Conservation (phyloP, 2,113 vertebrate genomes). For the Dissostichus mawsoni region DNA sequence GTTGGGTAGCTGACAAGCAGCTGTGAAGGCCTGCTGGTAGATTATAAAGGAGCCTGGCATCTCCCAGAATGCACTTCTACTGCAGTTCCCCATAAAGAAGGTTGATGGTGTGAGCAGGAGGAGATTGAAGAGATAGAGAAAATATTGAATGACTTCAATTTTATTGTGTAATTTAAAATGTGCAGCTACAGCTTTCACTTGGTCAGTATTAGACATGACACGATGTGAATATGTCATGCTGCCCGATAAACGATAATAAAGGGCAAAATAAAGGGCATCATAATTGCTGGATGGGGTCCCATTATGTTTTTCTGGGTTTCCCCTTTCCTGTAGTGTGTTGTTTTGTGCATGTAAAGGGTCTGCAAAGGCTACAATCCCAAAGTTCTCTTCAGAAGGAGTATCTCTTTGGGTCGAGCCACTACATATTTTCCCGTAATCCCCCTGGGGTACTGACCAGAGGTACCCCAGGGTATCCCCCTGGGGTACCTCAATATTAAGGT, state of each 20-base stretch:
- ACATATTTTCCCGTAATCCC: slow-evolving; percentile 60
- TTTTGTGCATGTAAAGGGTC: no score
- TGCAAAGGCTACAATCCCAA: no score
- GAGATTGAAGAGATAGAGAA: neutral
- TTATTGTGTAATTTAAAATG: neutral
- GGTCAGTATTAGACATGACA: neutral
- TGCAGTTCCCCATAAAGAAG: slow-evolving; percentile 32
- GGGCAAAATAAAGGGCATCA: no score
- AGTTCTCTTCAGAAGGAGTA: no score
- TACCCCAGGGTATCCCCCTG: slow-evolving; percentile 2
- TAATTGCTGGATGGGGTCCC: no score
- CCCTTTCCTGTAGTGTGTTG: no score
- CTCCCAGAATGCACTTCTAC: slow-evolving; percentile 70
- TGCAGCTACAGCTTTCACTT: neutral
- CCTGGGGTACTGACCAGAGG: slow-evolving; percentile 29
- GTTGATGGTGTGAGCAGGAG: slow-evolving; percentile 5
- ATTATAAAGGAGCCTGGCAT: slow-evolving; percentile 70
- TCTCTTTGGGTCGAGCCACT: no score
- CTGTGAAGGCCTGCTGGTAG: slow-evolving; percentile 68
- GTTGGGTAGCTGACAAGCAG: slow-evolving; percentile 62
- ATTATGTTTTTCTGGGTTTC: no score
- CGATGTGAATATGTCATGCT: no score
- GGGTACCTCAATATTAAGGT: slow-evolving; percentile 25
- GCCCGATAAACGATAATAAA: no score
- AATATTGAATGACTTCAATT: neutral